phyloP scores from a whole-genome alignment of 2,888 invertebrate species.

The Metallyticus violacea region DNA sequence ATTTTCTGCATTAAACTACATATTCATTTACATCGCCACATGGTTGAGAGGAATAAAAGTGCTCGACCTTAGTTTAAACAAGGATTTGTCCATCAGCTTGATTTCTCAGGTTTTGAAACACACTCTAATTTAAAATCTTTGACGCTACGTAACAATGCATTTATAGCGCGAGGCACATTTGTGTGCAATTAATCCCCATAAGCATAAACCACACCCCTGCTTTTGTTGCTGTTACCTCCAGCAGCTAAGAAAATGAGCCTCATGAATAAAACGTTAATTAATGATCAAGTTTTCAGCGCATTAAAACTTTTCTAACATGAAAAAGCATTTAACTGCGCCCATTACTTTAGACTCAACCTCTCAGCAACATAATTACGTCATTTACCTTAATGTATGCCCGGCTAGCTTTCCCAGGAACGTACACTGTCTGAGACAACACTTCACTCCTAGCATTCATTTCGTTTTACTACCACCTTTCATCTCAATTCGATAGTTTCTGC shows the following conservation, averaged over 20 bases:
- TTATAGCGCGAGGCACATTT: background rate
- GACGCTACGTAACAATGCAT: background rate
- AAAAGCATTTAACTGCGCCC: background rate
- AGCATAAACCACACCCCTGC: background rate
- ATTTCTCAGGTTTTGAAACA: background rate
- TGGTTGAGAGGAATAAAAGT: too few species aligned
- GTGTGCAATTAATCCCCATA: background rate
- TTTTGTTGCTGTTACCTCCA: background rate
- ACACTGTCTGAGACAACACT: background rate
- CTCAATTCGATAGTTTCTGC: too few species aligned
- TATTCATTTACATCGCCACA: too few species aligned
- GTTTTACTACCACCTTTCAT: too few species aligned
- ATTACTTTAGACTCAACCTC: background rate
- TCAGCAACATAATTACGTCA: background rate
- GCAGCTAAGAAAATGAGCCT: background rate
- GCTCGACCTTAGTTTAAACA: too few species aligned
- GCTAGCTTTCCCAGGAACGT: background rate
- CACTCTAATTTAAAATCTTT: background rate
- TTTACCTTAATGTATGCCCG: background rate
- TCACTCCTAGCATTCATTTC: background rate
- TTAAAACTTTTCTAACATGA: background rate
- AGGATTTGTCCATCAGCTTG: too few species aligned
- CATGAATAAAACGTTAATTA: background rate
- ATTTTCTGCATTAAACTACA: too few species aligned
- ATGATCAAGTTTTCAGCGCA: background rate